These are phyloP conservation scores for Amiota minor DNA, from an alignment of 2,888 invertebrate genomes.

Conservation along the genomic window DNA sequence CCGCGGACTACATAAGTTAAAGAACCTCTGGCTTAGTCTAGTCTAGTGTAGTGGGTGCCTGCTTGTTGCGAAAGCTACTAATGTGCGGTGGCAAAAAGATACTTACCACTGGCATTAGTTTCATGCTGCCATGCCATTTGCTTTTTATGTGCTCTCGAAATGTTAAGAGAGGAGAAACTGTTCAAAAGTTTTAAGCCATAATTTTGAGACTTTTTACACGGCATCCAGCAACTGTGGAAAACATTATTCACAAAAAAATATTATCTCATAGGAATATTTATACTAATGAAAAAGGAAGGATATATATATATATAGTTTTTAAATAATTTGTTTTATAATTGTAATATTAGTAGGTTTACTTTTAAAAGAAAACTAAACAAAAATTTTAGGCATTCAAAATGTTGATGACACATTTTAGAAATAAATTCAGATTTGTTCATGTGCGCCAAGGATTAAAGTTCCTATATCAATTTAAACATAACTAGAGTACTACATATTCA, in stretches of 20 bases:
- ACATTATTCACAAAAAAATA: neutral
- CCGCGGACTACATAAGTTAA: too few species aligned
- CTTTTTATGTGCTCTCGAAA: slow-evolving; percentile 60
- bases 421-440: slow-evolving; percentile 68
- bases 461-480: slow-evolving; percentile 20
- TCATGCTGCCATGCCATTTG: slow-evolving; percentile 54
- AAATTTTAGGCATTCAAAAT: too few species aligned
- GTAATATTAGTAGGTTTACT: too few species aligned
- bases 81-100: slow-evolving; percentile 53
- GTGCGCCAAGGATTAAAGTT: slow-evolving; percentile 57
- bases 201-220: slow-evolving; percentile 47
- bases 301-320: too few species aligned
- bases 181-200: slow-evolving; percentile 60
- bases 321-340: too few species aligned
- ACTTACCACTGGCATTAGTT: slow-evolving; percentile 47
- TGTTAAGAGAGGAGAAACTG: slow-evolving; percentile 41
- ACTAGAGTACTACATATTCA: neutral
- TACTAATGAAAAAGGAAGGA: slow-evolving; percentile 63
- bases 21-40: neutral
- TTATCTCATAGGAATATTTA: slow-evolving; percentile 45
- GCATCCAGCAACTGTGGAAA: neutral
- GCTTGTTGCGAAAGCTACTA: slow-evolving; percentile 65
- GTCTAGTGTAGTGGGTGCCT: slow-evolving; percentile 45
- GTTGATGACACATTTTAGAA: slow-evolving; percentile 68
- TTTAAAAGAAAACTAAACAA: too few species aligned